Base-by-base conservation (phyloP, 2,797 vertebrate species). In the Astyanax mexicanus region DNA sequence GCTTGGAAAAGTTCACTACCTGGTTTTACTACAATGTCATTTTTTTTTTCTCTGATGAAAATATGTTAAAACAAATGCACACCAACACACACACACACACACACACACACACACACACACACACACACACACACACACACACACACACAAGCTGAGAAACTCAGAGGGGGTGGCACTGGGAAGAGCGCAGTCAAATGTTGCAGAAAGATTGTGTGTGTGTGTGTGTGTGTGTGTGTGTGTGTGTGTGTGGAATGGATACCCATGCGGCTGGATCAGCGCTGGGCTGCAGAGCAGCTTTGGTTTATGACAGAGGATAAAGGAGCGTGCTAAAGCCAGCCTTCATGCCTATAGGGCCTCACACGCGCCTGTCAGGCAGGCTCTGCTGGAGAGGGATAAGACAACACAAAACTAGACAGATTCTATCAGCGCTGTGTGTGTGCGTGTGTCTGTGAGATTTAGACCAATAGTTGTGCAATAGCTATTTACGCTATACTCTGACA, bases 251-350 rank as follows among this genome's bases (percentile, higher is more conserved):
- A 52, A 40, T 72, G 62, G 21, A 66, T 65, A 72, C 40, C 21
- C 60, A 45, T 60, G 32, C 69, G 64, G 21, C 42, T 72, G 75
- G 69, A 77, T 77, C 51, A 66, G 75, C n/a, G 23, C 69, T 38
- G 51, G 51, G 35, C 67, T 69, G 67, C 51, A 42, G 51, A 55
- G 38, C 60, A 61, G 68, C 60, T 77, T 72, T 77, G 69, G 70
- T 77, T 71, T 77, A 77, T 65, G 61, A 66, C 51, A 66, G 44
- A 77, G 69, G 75, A 72, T 72, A 72, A 72, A 47, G 68, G 42
- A 49, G 64, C 64, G 68, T 66, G 60, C 69, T 66, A 27, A 72
- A 72, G 51, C 75, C 75, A 66, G 69, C 40, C 51, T 71, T 57
- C 25, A 66, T 71, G 75, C 60, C 75, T 77, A 49, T 49, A 72